Evolutionary conservation across 2,113 vertebrate genomes (phyloP), one percentile per base, ranked within the genome.

Genomic region (Amblyopsis rosae): DNA sequence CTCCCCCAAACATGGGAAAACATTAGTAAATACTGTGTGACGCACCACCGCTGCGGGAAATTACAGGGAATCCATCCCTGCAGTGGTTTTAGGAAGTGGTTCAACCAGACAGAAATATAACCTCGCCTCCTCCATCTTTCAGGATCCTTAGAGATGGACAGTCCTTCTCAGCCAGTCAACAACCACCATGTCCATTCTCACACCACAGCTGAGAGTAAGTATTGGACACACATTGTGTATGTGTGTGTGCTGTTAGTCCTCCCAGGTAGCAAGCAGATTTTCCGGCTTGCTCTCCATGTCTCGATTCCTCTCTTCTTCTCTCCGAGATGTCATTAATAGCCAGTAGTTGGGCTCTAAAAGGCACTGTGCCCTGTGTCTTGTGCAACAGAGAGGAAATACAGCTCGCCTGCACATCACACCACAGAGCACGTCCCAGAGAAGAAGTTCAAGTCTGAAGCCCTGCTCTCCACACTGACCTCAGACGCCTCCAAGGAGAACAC

Each of bases 371-470:
- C 48, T 7, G 60, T 65, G 5, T 8, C 57, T 16, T 59, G 32
- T 48, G 50, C 46, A 0, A 73, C 89, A 98, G 98, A 98, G 93
- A 95, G 98, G 86, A 98, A 98, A 89, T 96, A 98, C 89, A 97
- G 93, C 60, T 90, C 96, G 48, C 93, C 96, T 5, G 84, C 93
- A 70, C 98, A 99, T 76, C 98, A 98, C 88, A 93, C 95, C 11
- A 93, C 96, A 65, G 98, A 99, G 81, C 96, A 99, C 15, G 91
- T 98, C 77, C 94, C 97, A 51, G 98, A 99, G 88, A 99, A 99
- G 93, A 99, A 99, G 85, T 98, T 99, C 84, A 99, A 98, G 86
- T 99, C 98, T n/a, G 98, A 99, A 92, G 98, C 96, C 72, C 93
- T 99, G 82, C 93, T 99, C 6, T 99, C 98, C 58, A 99, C 98